Evolutionary conservation across 2,113 vertebrate genomes (phyloP), one percentile per base, ranked within the genome.

Genomic region (Rhagologus leucostigma): DNA sequence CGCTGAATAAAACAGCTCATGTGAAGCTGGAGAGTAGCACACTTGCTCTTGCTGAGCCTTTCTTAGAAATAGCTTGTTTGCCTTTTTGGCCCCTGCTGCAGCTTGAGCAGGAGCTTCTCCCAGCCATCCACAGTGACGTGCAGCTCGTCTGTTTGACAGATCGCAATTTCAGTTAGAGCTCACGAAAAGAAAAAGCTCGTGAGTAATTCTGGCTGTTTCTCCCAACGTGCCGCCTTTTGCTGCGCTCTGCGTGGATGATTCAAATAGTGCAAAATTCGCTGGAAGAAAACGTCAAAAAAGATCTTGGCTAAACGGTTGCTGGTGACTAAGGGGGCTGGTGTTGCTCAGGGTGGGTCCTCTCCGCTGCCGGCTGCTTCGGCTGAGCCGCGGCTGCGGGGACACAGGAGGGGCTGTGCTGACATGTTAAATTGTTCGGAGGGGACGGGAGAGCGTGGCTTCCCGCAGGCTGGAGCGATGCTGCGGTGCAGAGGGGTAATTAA

Each of bases 171-270:
- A 93, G 50, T 94, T 29, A 32, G 50, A 93, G 57, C 79, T 78
- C 86, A 29, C 23, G 19, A 62, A 16, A 68, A 59, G 74, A 57
- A 55, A 55, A 81, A 68, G 49, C 87, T 89, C 44, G 5, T 95
- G 93, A 96, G 87, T 93, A 95, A 95, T 97, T 86, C 81, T 63
- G 90, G 69, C 86, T 75, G 80, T 91, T 96, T 75, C 47, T 92
- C 70, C 76, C 73, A 6, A 2, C 23, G 50, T 37, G 81, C 78
- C 1, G 7, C 92, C 81, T 91, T 81, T 55, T 8, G 5, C 77
- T 37, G 64, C 1, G 9, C 52, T 68, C 22, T 37, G 68, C 23
- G 18, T 78, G 69, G 62, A 94, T 90, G 87, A 74, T 84, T 96
- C 92, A 87, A 91, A 65, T 87, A 92, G 91, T 33, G 73, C 87